phyloP scores from a whole-genome alignment of 2,888 invertebrate genomes.

The Beris morrisii region DNA sequence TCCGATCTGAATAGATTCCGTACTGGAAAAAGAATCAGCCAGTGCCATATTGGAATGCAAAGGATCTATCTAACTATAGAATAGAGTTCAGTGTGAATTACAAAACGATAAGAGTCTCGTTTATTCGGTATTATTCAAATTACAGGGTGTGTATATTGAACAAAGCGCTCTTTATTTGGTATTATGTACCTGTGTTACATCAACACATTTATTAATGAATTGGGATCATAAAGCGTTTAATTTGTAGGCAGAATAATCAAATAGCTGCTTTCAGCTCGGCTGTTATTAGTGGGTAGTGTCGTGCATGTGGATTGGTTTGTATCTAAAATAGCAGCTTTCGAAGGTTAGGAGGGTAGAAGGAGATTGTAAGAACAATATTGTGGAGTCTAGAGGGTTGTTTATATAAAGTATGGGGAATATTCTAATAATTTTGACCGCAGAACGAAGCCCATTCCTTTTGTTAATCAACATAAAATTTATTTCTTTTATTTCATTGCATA shows the following conservation, averaged over 20 bases:
- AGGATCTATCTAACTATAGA: neutral
- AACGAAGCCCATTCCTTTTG: too few relatives aligned
- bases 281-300: too few relatives aligned
- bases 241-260: constrained; percentile 7
- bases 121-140: constrained; percentile 25
- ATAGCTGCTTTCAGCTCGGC: neutral
- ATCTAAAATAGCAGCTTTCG: too few relatives aligned
- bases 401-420: too few relatives aligned
- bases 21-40: neutral
- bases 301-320: too few relatives aligned
- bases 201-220: constrained; percentile 26
- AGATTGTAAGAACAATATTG: too few relatives aligned
- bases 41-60: neutral
- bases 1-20: neutral
- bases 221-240: constrained; percentile 16
- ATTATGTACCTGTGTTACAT: constrained; percentile 3
- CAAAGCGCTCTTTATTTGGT: neutral
- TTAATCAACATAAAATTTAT: too few relatives aligned
- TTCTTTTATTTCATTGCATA: too few relatives aligned
- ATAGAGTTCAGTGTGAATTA: constrained; percentile 1
- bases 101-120: constrained; percentile 22
- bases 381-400: too few relatives aligned
- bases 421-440: too few relatives aligned
- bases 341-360: too few relatives aligned
- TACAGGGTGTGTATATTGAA: constrained; percentile 5